A percentile compares a stretch with the other conserved stretches of the same genome.
These are phyloP conservation scores for Ephialtes manifestator DNA, from an alignment of 2,888 invertebrate species.

Conservation along the genomic window DNA sequence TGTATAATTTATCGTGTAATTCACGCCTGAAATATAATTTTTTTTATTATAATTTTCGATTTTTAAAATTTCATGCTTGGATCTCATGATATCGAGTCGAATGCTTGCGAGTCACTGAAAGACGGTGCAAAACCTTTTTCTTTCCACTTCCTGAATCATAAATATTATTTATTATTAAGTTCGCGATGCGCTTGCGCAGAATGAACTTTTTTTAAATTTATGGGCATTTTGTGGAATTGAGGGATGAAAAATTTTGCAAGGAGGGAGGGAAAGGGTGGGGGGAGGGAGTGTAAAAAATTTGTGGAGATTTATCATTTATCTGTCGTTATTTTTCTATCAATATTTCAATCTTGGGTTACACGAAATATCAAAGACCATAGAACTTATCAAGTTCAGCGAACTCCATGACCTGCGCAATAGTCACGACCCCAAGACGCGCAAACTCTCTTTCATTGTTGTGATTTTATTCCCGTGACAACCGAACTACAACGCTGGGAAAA, in stretches of 20 bases:
- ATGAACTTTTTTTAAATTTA: background rate
- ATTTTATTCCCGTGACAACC: conserved; percentile 22
- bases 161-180: background rate
- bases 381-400: background rate
- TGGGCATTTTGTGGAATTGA: background rate
- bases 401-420: conserved; percentile 8
- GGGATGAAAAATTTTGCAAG: background rate
- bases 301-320: background rate
- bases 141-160: background rate
- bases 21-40: background rate
- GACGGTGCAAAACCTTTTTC: background rate
- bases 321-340: background rate
- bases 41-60: background rate
- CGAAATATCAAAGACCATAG: background rate
- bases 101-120: background rate
- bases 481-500: too few relatives aligned
- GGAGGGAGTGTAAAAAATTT: background rate
- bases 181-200: background rate
- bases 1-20: conserved; percentile 16
- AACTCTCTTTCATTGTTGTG: conserved; percentile 22
- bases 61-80: background rate
- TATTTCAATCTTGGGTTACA: background rate
- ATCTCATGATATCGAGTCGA: background rate
- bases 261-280: too few relatives aligned
- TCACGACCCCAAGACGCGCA: background rate